These are phyloP conservation scores for Lepeophtheirus salmonis DNA, from an alignment of 1,140 invertebrate genomes.

Conservation along the genomic window DNA sequence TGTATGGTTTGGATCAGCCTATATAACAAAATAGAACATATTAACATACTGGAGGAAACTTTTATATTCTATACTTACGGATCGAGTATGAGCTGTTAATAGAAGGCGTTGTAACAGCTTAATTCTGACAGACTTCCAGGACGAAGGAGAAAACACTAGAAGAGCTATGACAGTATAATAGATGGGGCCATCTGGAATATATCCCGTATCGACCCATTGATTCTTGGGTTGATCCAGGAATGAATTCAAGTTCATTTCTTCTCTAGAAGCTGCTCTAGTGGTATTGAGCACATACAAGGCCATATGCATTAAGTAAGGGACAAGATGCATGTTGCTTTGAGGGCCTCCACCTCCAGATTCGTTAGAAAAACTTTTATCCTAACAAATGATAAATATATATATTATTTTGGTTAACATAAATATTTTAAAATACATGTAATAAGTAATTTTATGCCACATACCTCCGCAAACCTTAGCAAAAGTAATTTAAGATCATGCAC, in stretches of 20 bases:
- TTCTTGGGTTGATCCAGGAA: constrained; percentile 41
- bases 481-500: constrained; percentile 85
- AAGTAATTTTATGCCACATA: neutral
- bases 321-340: constrained; percentile 88
- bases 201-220: constrained; percentile 51
- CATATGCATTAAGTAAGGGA: constrained; percentile 85
- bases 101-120: constrained; percentile 55
- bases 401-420: neutral
- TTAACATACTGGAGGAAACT: neutral
- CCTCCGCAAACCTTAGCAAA: constrained; percentile 55
- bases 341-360: constrained; percentile 89
- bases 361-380: constrained; percentile 87
- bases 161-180: constrained; percentile 64
- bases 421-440: neutral
- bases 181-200: constrained; percentile 68
- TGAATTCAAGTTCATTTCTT: constrained; percentile 45
- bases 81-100: constrained; percentile 52
- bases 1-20: constrained; percentile 32
- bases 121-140: constrained; percentile 38
- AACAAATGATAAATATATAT: constrained; percentile 22
- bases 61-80: constrained; percentile 17
- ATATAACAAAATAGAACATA: neutral
- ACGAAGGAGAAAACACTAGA: constrained; percentile 47
- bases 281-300: constrained; percentile 85
- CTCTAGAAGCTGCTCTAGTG: constrained; percentile 43